Percentiles rank a stretch among this genome's conserved stretches.
phyloP scores from a whole-genome alignment of 2,797 vertebrate genomes.

The Podarcis lilfordi region DNA sequence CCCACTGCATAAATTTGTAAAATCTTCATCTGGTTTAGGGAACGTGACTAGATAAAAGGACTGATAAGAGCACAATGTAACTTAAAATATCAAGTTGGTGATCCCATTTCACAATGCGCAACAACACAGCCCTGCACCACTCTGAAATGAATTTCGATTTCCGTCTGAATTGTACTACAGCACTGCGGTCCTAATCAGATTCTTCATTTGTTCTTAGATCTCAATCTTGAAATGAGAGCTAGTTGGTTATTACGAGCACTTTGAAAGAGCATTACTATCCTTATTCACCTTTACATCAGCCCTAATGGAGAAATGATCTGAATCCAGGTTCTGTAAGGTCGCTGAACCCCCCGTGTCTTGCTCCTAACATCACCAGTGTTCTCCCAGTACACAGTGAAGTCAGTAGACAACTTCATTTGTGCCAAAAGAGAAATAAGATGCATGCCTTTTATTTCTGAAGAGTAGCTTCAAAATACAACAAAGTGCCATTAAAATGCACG shows the following conservation, averaged over 20 bases:
- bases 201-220: background rate
- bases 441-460: background rate
- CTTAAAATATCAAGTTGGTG: background rate
- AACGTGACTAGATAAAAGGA: background rate
- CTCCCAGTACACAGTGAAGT: background rate
- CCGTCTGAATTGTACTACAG: background rate
- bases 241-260: background rate
- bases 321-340: background rate
- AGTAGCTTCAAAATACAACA: background rate
- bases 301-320: background rate
- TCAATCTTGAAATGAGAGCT: conserved; percentile 1
- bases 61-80: background rate
- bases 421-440: background rate
- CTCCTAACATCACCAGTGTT: background rate
- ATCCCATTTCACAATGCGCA: background rate
- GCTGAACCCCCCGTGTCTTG: background rate
- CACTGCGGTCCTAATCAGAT: background rate
- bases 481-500: background rate
- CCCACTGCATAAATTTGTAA: background rate
- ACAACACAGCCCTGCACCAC: background rate
- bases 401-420: background rate
- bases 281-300: background rate
- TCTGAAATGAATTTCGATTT: background rate
- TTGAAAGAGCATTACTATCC: background rate
- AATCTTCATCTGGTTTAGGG: background rate